These are phyloP conservation scores for Suillia variegata DNA, from an alignment of 2,888 invertebrate genomes.

Conservation along the genomic window DNA sequence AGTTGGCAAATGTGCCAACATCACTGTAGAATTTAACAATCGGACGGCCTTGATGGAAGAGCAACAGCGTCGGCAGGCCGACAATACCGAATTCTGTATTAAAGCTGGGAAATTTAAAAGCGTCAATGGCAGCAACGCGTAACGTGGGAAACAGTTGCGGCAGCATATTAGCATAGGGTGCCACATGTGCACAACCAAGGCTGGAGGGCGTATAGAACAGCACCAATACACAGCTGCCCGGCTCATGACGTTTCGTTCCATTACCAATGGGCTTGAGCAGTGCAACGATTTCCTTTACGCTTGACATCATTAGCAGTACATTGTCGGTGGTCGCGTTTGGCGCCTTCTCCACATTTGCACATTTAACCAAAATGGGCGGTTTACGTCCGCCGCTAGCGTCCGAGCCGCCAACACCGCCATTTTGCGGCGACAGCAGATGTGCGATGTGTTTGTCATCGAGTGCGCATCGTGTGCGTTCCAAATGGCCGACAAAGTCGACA, in stretches of 20 bases:
- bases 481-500: constrained; percentile 42
- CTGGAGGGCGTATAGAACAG: constrained; percentile 91
- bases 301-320: constrained; percentile 48
- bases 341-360: constrained; percentile 40
- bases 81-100: constrained; percentile 92
- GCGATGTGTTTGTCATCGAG: constrained; percentile 47
- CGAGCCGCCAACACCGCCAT: too few relatives aligned
- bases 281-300: constrained; percentile 52
- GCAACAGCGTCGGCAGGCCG: constrained; percentile 85
- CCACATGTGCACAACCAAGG: constrained; percentile 87
- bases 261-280: constrained; percentile 57
- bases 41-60: constrained; percentile 88
- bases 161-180: constrained; percentile 88
- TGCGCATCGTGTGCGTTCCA: constrained; percentile 42
- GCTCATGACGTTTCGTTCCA: constrained; percentile 66
- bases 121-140: constrained; percentile 88
- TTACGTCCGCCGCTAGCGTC: constrained; percentile 35
- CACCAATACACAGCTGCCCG: constrained; percentile 76
- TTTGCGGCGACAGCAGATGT: constrained; percentile 38
- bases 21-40: constrained; percentile 85
- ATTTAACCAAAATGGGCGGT: constrained; percentile 55
- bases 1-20: constrained; percentile 77
- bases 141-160: constrained; percentile 86
- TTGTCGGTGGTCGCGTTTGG: constrained; percentile 29
- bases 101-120: constrained; percentile 79